A percentile compares a stretch with the other conserved stretches of the same genome.
These are phyloP conservation scores for Trissolcus basalis DNA, from an alignment of 1,140 invertebrate species.

Conservation along the genomic window DNA sequence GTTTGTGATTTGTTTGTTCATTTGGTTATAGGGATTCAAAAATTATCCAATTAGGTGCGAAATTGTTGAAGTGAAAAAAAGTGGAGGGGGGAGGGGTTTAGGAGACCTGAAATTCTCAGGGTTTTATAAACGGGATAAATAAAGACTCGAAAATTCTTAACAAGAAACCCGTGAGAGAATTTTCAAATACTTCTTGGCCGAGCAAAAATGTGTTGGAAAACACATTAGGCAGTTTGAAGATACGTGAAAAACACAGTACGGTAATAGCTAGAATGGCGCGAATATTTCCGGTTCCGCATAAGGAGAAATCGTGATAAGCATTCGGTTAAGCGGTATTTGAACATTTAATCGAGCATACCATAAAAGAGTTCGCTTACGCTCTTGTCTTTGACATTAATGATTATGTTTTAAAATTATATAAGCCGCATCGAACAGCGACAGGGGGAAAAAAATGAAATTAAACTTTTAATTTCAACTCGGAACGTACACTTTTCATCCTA, in stretches of 20 bases:
- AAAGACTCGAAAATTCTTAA: slow-evolving; percentile 1
- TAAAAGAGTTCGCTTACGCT: slow-evolving; percentile 19
- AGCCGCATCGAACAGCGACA: neutral
- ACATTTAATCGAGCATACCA: slow-evolving; percentile 25
- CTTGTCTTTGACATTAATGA: slow-evolving; percentile 7
- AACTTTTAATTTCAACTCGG: no score
- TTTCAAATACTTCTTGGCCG: slow-evolving; percentile 41
- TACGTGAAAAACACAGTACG: slow-evolving; percentile 45
- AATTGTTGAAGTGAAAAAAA: no score
- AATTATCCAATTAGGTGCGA: no score
- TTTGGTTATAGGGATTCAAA: no score
- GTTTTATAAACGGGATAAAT: neutral
- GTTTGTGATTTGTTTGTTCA: no score
- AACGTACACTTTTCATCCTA: no score
- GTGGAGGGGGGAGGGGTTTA: no score
- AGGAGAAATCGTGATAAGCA: slow-evolving; percentile 43
- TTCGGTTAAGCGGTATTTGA: slow-evolving; percentile 45
- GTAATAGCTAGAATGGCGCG: slow-evolving; percentile 53
- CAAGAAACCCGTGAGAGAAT: slow-evolving; percentile 4
- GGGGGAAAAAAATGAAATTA: no score
- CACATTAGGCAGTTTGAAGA: slow-evolving; percentile 33
- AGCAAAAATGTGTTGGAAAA: slow-evolving; percentile 33
- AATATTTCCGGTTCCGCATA: slow-evolving; percentile 49
- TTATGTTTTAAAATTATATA: slow-evolving; percentile 3
- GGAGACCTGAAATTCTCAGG: no score